Conservation (phyloP, 1,140 invertebrate species). For the Conus ventricosus region DNA sequence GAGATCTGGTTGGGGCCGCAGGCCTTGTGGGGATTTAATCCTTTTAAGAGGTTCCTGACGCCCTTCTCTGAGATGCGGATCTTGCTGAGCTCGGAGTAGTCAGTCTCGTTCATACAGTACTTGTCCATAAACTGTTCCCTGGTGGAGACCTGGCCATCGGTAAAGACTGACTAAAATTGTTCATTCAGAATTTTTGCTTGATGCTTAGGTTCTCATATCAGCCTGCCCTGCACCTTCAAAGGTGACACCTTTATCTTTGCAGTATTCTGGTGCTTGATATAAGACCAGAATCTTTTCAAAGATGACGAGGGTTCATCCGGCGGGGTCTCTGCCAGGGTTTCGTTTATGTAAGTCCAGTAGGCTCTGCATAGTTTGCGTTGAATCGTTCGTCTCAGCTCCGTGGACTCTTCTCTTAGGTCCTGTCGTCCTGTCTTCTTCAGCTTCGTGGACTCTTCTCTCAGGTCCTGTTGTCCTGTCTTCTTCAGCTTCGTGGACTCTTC, state of each 20-base stretch:
- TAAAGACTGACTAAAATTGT: constrained; percentile 26
- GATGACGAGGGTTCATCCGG: neutral
- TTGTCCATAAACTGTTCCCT: neutral
- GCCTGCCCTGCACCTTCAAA: constrained; percentile 20
- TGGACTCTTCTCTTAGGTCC: neutral
- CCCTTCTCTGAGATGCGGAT: constrained; percentile 33
- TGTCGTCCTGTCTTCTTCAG: neutral
- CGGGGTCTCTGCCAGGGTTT: neutral
- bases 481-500: no score
- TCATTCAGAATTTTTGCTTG: neutral
- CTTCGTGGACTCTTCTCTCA: no score
- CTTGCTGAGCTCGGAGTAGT: constrained; percentile 2
- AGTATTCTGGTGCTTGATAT: constrained; percentile 28
- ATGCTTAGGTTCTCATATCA: constrained; percentile 6
- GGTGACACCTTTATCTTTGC: constrained; percentile 23
- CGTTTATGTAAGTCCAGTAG: neutral
- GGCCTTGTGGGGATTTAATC: constrained; percentile 36
- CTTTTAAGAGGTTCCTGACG: constrained; percentile 22
- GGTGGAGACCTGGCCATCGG: constrained; percentile 25
- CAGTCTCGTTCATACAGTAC: neutral
- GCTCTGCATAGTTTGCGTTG: neutral
- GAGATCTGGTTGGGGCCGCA: constrained; percentile 38
- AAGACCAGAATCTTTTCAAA: constrained; percentile 36
- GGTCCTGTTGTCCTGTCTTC: neutral
- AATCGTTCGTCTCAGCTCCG: neutral